Base-by-base conservation (phyloP, 2,797 vertebrate genomes). In the Limnodromus scolopaceus region DNA sequence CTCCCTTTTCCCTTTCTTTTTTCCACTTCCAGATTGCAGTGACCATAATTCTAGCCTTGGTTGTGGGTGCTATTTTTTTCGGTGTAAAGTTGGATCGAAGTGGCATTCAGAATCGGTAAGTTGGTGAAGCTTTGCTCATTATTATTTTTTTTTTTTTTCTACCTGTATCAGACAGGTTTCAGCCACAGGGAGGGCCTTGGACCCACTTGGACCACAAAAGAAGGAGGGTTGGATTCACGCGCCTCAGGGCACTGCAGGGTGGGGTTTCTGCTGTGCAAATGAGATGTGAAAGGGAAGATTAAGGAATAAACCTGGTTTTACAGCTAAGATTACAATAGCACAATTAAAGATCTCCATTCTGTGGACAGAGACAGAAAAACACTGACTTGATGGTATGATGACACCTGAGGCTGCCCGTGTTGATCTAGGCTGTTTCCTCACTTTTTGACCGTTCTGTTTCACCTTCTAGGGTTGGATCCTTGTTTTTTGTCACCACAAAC, bases 401-500 rank as follows among this genome's bases (percentile, higher is more conserved):
- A 57, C 63, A 7, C 61, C 49, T 79, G 30, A 72, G 46, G 39
- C 43, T 83, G 36, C 17, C 19, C 22, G 14, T 63, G 19, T 72
- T 38, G 36, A 38, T 39, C 19, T 61, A 45, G 25, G 30, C 63
- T 64, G 19, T 94, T 82, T 57, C 8, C 16, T 84, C 22, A 30
- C 41, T 87, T 89, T 75, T 68, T 57, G 17, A 23, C 48, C 69
- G 8, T 74, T 93, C 27, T 57, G 8, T 60, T 95, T 92, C 65
- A 24, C 53, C 55, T 95, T 97, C 38, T 95, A 99, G 99, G 87
- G 97, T 98, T 32, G 99, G 99, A 4, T 98, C 98, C 6, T 96
- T 99, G 48, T 99, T 99, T 98, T 99, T 99, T 93, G 83, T 99
- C 91, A 97, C 97, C 9, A 98, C 98, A 38, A 99, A 99, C 92